Evolutionary conservation across 2,113 vertebrate genomes (phyloP).

Genomic region (Colaptes auratus): DNA sequence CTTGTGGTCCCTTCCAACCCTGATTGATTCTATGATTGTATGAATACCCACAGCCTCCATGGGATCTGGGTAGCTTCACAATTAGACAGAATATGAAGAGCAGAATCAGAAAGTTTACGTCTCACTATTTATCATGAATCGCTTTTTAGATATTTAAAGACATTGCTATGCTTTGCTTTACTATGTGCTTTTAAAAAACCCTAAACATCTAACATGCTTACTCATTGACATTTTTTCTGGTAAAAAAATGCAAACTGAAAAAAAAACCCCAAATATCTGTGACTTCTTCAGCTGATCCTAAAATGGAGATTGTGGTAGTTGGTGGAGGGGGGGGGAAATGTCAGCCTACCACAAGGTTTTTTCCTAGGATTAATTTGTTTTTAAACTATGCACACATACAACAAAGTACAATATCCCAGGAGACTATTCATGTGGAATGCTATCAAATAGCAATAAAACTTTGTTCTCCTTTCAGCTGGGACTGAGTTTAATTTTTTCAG

Average conservation of each 20-base stretch:
- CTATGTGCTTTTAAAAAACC: neutral
- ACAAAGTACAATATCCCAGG: neutral
- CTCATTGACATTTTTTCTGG: neutral
- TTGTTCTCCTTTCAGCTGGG: neutral
- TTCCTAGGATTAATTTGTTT: neutral
- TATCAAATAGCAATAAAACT: neutral
- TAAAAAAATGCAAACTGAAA: neutral
- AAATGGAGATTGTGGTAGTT: neutral
- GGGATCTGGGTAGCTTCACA: neutral
- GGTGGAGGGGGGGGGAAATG: no score
- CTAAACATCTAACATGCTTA: neutral
- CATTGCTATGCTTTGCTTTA: accelerated
- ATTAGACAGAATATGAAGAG: neutral
- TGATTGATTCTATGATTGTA: no score
- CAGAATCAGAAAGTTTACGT: neutral
- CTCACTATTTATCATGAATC: neutral
- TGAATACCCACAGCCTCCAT: neutral
- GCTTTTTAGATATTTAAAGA: neutral
- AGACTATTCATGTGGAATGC: neutral
- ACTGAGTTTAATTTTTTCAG: neutral
- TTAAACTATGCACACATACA: neutral
- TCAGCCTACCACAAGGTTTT: neutral
- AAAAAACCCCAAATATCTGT: neutral
- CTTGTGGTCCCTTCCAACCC: no score
- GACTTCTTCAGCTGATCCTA: neutral